A percentile compares a stretch with the other conserved stretches of the same genome.
These are phyloP conservation scores for Zoanthus sansibaricus DNA, from an alignment of 92 coral and sea anemone genomes.

Conservation along the genomic window DNA sequence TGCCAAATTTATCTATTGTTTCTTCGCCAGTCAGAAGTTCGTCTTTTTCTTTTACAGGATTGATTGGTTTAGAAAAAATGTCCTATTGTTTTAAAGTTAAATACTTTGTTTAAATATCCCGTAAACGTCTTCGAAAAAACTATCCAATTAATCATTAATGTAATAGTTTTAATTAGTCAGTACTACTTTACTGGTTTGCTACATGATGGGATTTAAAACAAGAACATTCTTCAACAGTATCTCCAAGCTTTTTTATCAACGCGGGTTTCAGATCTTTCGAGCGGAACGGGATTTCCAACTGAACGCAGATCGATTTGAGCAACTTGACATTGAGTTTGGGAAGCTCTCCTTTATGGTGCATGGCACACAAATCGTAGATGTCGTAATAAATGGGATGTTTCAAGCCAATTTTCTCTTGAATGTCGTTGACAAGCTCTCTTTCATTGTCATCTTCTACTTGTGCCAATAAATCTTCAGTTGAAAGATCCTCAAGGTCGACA, in stretches of 20 bases:
- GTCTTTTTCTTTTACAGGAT: background rate
- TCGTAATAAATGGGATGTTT: conserved; percentile 1
- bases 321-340: background rate
- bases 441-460: background rate
- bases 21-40: background rate
- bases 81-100: background rate
- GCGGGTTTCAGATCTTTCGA: conserved; percentile 11
- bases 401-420: background rate
- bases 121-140: background rate
- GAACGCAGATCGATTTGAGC: background rate
- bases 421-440: background rate
- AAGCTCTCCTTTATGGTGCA: background rate
- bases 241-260: background rate
- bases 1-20: background rate
- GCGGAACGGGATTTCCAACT: conserved; percentile 3
- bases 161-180: background rate
- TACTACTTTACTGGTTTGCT: background rate
- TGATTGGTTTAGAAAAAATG: background rate
- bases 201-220: background rate
- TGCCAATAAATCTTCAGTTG: background rate
- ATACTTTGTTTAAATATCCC: background rate
- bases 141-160: background rate
- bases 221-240: background rate
- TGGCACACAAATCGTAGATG: background rate
- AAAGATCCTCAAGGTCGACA: background rate